These are phyloP conservation scores for Hyppa rectilinea DNA, from an alignment of 2,888 invertebrate species.

Conservation along the genomic window DNA sequence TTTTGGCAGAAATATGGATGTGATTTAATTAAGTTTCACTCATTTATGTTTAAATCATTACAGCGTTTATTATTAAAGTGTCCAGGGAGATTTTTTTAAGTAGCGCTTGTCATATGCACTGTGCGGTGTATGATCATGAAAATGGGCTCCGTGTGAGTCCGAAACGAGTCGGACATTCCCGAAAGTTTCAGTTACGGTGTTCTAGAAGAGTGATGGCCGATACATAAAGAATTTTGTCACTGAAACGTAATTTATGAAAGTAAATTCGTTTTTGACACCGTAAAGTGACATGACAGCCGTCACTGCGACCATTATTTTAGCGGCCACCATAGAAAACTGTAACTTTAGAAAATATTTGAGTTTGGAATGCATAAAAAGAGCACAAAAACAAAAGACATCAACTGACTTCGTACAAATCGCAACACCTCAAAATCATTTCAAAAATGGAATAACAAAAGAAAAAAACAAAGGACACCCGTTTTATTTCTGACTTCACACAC, in stretches of 20 bases:
- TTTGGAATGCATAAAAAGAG: neutral
- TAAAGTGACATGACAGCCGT: too few relatives aligned
- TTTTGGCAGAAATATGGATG: neutral
- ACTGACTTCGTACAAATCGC: neutral
- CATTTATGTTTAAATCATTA: neutral
- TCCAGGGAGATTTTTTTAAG: neutral
- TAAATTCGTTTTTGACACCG: too few relatives aligned
- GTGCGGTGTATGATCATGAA: neutral
- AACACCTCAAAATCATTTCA: neutral
- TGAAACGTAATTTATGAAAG: too few relatives aligned
- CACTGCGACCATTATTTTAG: too few relatives aligned
- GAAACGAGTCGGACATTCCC: neutral
- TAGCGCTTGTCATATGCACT: too few relatives aligned
- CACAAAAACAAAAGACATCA: neutral
- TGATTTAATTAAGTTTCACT: neutral
- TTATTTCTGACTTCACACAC: conserved; percentile 15
- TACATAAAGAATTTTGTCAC: too few relatives aligned
- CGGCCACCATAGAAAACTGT: too few relatives aligned
- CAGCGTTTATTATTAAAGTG: neutral
- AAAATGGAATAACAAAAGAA: conserved; percentile 13
- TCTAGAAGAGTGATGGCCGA: too few relatives aligned
- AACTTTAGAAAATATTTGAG: neutral
- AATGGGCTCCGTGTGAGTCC: neutral
- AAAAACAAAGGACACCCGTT: neutral
- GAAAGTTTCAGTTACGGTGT: too few relatives aligned